Base-by-base conservation (phyloP, 1,140 invertebrate genomes). In the Oreohelix idahoensis region DNA sequence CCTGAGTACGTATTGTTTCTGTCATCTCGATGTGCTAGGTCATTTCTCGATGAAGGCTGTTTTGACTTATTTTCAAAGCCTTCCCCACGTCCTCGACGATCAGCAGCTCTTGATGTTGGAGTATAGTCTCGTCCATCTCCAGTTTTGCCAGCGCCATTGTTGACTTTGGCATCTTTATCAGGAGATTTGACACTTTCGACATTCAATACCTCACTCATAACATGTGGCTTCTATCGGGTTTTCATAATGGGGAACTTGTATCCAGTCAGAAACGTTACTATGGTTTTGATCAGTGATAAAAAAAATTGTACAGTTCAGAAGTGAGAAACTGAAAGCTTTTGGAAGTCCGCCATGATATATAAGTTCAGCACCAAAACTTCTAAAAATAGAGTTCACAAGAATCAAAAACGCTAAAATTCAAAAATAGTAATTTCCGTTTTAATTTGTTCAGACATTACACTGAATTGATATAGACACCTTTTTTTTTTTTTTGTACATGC, bases 191-290 rank as follows among this genome's bases (percentile, higher is more conserved):
- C 77, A 53, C 53, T 79, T 66, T 63, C 77, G 66, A 36, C 53
- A 79, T 79, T 79, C 39, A 69, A 39, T 79, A 79, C 77, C 36
- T 79, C 77, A 79, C 63, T 79, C 77, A 79, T 79, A 79, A 63
- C 77, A 58, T 29, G 77, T 49, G 39, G 29, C 35, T 63, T 42
- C 35, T 79, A 53, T 79, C 53, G 26, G 39, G 29, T 79, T 66
- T 79, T 79, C 77, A 66, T 79, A 79, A 36, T 79, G 77, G 53
- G 32, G 26, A 32, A 2, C 32, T 32, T 66, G 63, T 32, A 35
- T 35, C 63, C n/a, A n/a, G 26, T 58, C 15, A 32, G 29, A 29
- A 66, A 17, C 63, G 8, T 66, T 35, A 32, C 66, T 49, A 82
- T 11, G 1, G 36, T n/a, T 36, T 13, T 45, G 51, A 36, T 71